These are phyloP conservation scores for Branchellion lobata DNA, from an alignment of 2,888 invertebrate species.

Conservation along the genomic window DNA sequence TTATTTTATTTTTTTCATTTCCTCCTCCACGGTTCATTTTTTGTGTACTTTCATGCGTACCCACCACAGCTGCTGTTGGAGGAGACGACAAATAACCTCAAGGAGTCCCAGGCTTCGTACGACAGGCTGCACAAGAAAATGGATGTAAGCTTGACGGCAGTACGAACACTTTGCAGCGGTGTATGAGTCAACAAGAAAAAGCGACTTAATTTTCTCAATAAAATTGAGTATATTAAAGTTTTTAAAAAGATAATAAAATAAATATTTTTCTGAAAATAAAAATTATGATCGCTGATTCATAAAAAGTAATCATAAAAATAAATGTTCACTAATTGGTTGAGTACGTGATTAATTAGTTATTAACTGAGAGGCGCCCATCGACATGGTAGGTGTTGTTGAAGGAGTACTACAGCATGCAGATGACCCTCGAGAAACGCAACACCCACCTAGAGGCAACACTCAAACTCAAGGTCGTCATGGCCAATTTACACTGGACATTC, in stretches of 20 bases:
- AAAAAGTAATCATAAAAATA: too few relatives aligned
- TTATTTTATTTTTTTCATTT: not conserved
- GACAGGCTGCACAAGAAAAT: constrained; percentile 61
- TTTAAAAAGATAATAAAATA: too few relatives aligned
- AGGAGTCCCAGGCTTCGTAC: constrained; percentile 58
- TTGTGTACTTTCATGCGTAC: not conserved
- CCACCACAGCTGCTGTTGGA: constrained; percentile 57
- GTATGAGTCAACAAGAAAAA: too few relatives aligned
- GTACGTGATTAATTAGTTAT: too few relatives aligned
- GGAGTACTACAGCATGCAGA: constrained; percentile 29
- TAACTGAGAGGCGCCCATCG: too few relatives aligned
- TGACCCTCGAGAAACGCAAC: constrained; percentile 16
- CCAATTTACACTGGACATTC: constrained; percentile 52
- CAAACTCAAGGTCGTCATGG: constrained; percentile 35
- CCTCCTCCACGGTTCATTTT: not conserved
- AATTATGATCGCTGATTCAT: too few relatives aligned
- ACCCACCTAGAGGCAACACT: not conserved
- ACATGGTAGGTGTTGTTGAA: constrained; percentile 19
- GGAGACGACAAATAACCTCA: constrained; percentile 58
- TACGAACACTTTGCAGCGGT: not conserved
- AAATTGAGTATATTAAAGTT: too few relatives aligned
- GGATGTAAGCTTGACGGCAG: constrained; percentile 54
- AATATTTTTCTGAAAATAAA: too few relatives aligned
- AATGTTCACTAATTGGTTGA: too few relatives aligned
- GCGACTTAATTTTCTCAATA: too few relatives aligned